Conservation (phyloP, 2,797 vertebrate genomes). For the Lacerta bilineata region DNA sequence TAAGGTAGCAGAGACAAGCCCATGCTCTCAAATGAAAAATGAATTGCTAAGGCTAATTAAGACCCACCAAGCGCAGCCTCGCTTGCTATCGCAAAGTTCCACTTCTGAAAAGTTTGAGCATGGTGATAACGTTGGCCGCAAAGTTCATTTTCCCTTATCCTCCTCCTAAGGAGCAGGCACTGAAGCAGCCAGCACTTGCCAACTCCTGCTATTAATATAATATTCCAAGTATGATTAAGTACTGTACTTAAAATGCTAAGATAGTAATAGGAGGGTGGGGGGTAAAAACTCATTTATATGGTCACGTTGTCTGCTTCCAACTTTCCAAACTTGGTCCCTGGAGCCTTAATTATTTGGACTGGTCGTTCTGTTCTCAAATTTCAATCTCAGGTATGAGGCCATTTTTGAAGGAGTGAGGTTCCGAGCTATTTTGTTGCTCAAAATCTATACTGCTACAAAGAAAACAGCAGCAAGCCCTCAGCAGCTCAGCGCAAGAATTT, state of each 20-base stretch:
- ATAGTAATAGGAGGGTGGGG: conserved; percentile 37
- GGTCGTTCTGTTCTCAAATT: conserved; percentile 10
- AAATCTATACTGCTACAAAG: conserved; percentile 16
- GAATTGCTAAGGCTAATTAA: conserved; percentile 1
- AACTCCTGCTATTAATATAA: conserved; percentile 44
- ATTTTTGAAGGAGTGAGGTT: not conserved
- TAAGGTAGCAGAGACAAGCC: not conserved
- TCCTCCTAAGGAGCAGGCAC: conserved; percentile 50
- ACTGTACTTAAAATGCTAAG: conserved; percentile 52
- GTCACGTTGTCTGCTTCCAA: conserved; percentile 24
- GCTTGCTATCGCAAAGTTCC: conserved; percentile 29
- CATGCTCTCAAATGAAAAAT: conserved; percentile 12
- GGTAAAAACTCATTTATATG: conserved; percentile 57
- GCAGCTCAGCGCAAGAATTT: conserved; percentile 8
- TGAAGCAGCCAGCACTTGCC: conserved; percentile 56
- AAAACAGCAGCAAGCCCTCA: conserved; percentile 17
- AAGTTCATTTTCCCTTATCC: conserved; percentile 28
- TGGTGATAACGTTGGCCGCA: conserved; percentile 32
- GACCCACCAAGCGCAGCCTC: conserved; percentile 14
- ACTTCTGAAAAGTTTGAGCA: conserved; percentile 27
- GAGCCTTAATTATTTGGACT: conserved; percentile 44
- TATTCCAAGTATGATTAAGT: conserved; percentile 58
- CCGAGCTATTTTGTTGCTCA: not conserved
- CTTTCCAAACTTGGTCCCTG: conserved; percentile 41
- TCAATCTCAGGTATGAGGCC: conserved; percentile 1